Conservation (phyloP, 2,888 invertebrate genomes). For the Pollenia griseotomentosa region DNA sequence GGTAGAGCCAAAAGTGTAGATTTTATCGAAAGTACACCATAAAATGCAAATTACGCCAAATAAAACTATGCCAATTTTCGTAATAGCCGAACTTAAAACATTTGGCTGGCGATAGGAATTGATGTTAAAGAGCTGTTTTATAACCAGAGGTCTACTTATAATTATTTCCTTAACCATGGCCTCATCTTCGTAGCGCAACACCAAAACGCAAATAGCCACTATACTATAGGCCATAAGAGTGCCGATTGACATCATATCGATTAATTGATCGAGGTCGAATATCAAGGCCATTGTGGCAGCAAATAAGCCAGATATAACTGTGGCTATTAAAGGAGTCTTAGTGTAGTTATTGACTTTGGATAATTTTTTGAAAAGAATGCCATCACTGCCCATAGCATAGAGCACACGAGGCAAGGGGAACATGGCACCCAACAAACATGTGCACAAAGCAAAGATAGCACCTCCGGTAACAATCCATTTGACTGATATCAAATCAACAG, state of each 20-base stretch:
- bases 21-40: slow-evolving; percentile 79
- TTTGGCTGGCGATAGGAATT: slow-evolving; percentile 89
- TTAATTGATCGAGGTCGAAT: slow-evolving; percentile 94
- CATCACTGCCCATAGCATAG: slow-evolving; percentile 96
- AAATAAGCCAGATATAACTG: slow-evolving; percentile 90
- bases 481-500: slow-evolving; percentile 90
- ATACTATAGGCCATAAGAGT: slow-evolving; percentile 95
- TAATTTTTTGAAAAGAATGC: slow-evolving; percentile 91
- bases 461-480: slow-evolving; percentile 96
- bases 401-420: slow-evolving; percentile 94
- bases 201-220: slow-evolving; percentile 94
- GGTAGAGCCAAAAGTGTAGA: slow-evolving; percentile 74
- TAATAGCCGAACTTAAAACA: slow-evolving; percentile 87
- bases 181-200: slow-evolving; percentile 89
- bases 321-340: slow-evolving; percentile 92
- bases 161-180: slow-evolving; percentile 81
- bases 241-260: slow-evolving; percentile 98
- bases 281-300: slow-evolving; percentile 93
- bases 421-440: slow-evolving; percentile 93
- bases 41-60: slow-evolving; percentile 85
- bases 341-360: slow-evolving; percentile 90
- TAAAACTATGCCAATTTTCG: slow-evolving; percentile 86
- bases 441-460: slow-evolving; percentile 95
- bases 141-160: slow-evolving; percentile 80
- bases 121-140: slow-evolving; percentile 88